Conservation (phyloP, 1,140 invertebrate species). For the Macrostomum lignano region DNA sequence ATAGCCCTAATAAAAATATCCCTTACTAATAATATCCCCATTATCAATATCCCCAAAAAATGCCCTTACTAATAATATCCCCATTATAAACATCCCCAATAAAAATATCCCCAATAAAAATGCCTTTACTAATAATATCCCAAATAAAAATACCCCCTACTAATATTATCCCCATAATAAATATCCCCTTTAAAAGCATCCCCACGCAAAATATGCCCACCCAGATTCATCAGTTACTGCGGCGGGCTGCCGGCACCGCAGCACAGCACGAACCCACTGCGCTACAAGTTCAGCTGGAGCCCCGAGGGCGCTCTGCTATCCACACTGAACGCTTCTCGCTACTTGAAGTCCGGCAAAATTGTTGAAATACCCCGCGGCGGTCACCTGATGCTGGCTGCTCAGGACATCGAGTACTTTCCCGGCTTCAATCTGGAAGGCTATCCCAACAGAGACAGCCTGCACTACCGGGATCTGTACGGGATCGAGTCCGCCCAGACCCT, state of each 20-base stretch:
- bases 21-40: too few relatives aligned
- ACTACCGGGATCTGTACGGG: constrained; percentile 59
- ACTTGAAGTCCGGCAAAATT: constrained; percentile 50
- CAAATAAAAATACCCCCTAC: too few relatives aligned
- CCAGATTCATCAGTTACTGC: too few relatives aligned
- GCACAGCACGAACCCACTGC: constrained; percentile 56
- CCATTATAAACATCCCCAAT: too few relatives aligned
- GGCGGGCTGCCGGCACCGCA: constrained; percentile 82
- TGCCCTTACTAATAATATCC: too few relatives aligned
- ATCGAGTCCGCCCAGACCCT: constrained; percentile 45
- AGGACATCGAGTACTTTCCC: constrained; percentile 57
- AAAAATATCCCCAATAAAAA: too few relatives aligned
- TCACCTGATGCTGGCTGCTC: constrained; percentile 45
- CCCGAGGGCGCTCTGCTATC: constrained; percentile 64
- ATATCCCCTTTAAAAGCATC: too few relatives aligned
- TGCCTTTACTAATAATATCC: too few relatives aligned
- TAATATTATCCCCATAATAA: too few relatives aligned
- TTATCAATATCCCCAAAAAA: too few relatives aligned
- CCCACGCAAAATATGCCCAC: too few relatives aligned
- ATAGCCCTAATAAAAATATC: too few relatives aligned
- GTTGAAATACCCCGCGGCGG: constrained; percentile 67
- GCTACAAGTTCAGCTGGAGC: constrained; percentile 81
- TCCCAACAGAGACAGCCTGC: constrained; percentile 73
- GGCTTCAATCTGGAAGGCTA: constrained; percentile 84
- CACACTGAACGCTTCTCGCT: constrained; percentile 56